Conservation (phyloP, 1,140 invertebrate genomes). For the Magallana ariakensis region DNA sequence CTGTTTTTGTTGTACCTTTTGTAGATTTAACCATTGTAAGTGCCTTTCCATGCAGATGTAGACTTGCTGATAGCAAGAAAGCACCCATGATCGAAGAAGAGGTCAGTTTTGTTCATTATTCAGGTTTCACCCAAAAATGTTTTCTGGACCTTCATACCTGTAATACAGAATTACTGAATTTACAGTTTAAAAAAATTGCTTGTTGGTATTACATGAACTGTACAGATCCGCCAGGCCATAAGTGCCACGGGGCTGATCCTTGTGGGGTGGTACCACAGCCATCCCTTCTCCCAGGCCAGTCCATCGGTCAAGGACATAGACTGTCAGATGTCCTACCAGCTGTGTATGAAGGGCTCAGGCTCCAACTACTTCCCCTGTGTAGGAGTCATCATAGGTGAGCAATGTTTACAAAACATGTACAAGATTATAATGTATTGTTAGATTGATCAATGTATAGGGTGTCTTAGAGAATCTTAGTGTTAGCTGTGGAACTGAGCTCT, state of each 20-base stretch:
- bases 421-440: too few species aligned
- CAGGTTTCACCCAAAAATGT: too few species aligned
- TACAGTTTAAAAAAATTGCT: not conserved
- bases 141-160: too few species aligned
- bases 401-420: not conserved
- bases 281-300: constrained; percentile 91
- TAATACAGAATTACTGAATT: too few species aligned
- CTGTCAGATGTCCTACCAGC: constrained; percentile 95
- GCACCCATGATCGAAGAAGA: constrained; percentile 78
- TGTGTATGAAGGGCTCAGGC: constrained; percentile 93
- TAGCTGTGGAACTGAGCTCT: too few species aligned
- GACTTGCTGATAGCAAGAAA: constrained; percentile 87
- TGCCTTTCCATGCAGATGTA: constrained; percentile 92
- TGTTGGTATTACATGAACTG: not conserved
- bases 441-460: too few species aligned
- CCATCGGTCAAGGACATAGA: constrained; percentile 94
- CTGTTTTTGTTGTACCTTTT: constrained; percentile 32
- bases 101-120: constrained; percentile 63
- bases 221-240: constrained; percentile 90
- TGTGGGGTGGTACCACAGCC: constrained; percentile 97
- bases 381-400: constrained; percentile 92
- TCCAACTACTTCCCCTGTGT: constrained; percentile 96
- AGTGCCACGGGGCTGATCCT: constrained; percentile 89
- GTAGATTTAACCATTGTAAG: constrained; percentile 86
- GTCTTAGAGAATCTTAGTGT: too few species aligned